Evolutionary conservation across 2,797 vertebrate genomes (phyloP).

Genomic region (Ptychobarbus kaznakovi): DNA sequence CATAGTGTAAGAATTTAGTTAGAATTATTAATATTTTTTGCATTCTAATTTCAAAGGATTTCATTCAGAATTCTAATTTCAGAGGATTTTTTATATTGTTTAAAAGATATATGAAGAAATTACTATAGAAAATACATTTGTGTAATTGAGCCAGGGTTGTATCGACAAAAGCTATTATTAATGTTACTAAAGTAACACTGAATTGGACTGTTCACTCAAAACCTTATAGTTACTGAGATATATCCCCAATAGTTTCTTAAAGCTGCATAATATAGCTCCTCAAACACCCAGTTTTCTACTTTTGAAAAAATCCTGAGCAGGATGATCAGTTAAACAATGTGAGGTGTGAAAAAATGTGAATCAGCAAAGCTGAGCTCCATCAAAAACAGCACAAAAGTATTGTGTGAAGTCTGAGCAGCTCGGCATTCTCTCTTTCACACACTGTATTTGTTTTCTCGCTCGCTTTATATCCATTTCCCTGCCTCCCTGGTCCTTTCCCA

Average conservation of each 20-base stretch:
- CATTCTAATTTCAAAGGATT: not conserved
- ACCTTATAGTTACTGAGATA: not conserved
- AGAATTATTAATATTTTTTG: too few relatives aligned
- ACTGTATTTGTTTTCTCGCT: conserved; percentile 24
- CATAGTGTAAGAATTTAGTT: too few relatives aligned
- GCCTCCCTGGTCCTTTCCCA: conserved; percentile 25
- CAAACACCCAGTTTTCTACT: not conserved
- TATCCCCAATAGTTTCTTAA: not conserved
- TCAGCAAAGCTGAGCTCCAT: conserved; percentile 27
- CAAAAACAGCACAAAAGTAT: conserved; percentile 36
- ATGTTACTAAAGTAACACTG: not conserved
- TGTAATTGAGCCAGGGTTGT: not conserved
- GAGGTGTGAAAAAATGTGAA: conserved; percentile 35
- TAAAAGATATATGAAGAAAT: not conserved
- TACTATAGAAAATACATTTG: too few relatives aligned
- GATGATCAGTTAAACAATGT: conserved; percentile 15
- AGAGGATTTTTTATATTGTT: not conserved
- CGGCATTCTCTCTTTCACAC: conserved; percentile 25
- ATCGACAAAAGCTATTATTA: not conserved
- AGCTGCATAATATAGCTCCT: conserved; percentile 1
- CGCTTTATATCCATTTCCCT: conserved; percentile 32
- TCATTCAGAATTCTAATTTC: not conserved
- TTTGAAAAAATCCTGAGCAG: not conserved
- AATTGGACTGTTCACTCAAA: not conserved
- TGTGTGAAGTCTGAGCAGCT: conserved; percentile 31